These are phyloP conservation scores for Bombus polaris DNA, from an alignment of 1,140 invertebrate genomes.

Conservation along the genomic window DNA sequence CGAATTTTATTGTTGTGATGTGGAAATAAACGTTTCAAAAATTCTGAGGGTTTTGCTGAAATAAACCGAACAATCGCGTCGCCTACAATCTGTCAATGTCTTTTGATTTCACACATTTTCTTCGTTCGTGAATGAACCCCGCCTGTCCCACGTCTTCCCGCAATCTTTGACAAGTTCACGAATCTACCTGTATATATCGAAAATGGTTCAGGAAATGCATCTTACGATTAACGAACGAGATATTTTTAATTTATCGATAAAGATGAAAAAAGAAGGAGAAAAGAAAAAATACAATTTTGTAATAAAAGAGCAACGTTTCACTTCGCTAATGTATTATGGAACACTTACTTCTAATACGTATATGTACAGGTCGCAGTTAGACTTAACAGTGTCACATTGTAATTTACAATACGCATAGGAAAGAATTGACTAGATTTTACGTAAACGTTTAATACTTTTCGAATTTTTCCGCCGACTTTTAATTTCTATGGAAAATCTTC, in stretches of 20 bases:
- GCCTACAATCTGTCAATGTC: background rate
- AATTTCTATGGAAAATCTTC: background rate
- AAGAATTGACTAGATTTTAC: conserved; percentile 33
- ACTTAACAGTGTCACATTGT: background rate
- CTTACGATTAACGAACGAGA: background rate
- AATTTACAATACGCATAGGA: background rate
- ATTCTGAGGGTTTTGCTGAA: conserved; percentile 23
- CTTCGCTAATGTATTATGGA: background rate
- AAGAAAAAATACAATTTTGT: background rate
- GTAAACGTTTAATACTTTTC: background rate
- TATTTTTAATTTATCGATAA: background rate
- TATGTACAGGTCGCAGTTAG: background rate
- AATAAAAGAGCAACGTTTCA: background rate
- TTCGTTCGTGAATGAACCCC: background rate
- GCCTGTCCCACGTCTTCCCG: background rate
- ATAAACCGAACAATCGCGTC: background rate
- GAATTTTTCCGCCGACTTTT: no score
- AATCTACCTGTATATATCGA: no score
- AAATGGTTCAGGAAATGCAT: background rate
- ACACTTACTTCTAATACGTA: background rate
- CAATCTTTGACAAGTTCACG: background rate
- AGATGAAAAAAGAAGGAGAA: background rate
- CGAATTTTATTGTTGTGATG: conserved; percentile 32
- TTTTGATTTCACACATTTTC: background rate
- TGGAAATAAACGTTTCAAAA: conserved; percentile 46